These are phyloP conservation scores for Papilio gigon DNA, from an alignment of 2,888 invertebrate species.

Conservation along the genomic window DNA sequence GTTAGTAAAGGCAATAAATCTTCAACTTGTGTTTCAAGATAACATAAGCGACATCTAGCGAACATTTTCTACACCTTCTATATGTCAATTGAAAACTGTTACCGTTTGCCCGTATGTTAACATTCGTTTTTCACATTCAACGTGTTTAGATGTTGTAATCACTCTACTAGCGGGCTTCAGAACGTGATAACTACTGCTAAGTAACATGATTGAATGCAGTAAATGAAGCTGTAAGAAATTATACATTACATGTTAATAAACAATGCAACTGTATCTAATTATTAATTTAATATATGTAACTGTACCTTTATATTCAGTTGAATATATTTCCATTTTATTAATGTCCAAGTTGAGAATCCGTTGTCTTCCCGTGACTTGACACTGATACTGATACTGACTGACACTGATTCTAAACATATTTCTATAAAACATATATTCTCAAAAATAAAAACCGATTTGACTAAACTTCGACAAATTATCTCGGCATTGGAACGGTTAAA, in stretches of 20 bases:
- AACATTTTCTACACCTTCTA: not conserved
- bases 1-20: too few species aligned
- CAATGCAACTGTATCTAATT: not conserved
- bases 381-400: too few species aligned
- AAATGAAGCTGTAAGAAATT: constrained; percentile 25
- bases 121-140: not conserved
- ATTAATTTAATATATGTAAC: constrained; percentile 15
- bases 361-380: not conserved
- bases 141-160: not conserved
- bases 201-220: not conserved
- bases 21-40: not conserved
- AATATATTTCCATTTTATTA: not conserved
- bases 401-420: too few species aligned
- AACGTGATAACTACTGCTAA: constrained; percentile 1
- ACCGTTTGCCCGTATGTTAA: too few species aligned
- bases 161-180: not conserved
- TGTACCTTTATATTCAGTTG: not conserved
- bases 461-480: too few species aligned
- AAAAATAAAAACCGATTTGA: too few species aligned
- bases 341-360: not conserved
- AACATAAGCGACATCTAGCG: not conserved
- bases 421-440: too few species aligned
- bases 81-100: not conserved
- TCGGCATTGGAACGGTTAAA: too few species aligned
- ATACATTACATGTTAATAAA: constrained; percentile 6